Conservation (phyloP, 2,797 vertebrate genomes). For the Pseudochirops cupreus region DNA sequence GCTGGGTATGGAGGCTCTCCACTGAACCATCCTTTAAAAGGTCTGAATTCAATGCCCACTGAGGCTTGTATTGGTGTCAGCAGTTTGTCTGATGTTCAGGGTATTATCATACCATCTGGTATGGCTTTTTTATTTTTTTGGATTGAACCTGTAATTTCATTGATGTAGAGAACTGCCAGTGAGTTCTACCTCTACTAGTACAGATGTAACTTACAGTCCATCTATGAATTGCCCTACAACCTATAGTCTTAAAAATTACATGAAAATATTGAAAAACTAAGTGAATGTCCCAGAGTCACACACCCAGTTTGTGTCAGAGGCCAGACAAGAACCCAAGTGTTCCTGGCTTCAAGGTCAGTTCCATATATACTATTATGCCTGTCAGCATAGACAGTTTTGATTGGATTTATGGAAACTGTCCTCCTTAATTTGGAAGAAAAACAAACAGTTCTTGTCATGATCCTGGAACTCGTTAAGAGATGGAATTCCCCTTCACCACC, state of each 20-base stretch:
- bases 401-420: neutral
- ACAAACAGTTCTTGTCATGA: neutral
- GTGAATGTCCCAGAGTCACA: neutral
- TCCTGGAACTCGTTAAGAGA: neutral
- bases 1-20: neutral
- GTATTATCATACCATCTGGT: neutral
- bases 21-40: neutral
- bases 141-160: neutral
- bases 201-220: neutral
- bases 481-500: neutral
- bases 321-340: neutral
- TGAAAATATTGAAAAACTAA: neutral
- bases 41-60: neutral
- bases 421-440: neutral
- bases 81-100: neutral
- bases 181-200: neutral
- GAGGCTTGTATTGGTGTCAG: neutral
- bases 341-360: neutral
- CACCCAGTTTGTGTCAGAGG: neutral
- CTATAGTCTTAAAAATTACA: neutral
- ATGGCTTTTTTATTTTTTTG: neutral
- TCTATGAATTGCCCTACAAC: neutral
- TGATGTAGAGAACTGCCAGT: neutral
- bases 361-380: neutral
- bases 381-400: neutral